A percentile compares a stretch with the other conserved stretches of the same genome.
Evolutionary conservation across 2,888 invertebrate genomes (phyloP).

Genomic region (Yponomeuta sedellus): DNA sequence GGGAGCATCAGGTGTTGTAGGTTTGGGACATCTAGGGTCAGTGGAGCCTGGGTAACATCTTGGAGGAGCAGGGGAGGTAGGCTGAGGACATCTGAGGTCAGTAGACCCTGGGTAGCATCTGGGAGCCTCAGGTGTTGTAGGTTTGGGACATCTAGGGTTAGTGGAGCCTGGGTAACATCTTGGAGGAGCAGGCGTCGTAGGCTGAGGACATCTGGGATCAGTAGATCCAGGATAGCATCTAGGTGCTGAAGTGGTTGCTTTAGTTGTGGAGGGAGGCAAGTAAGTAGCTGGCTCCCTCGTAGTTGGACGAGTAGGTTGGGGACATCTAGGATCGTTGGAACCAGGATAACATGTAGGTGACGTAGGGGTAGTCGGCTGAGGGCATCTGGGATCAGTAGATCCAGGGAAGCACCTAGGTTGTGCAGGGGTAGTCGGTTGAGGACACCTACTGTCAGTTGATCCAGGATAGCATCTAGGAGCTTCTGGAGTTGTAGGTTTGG

Average conservation of each 20-base stretch:
- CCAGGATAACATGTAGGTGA: slow-evolving; percentile 23
- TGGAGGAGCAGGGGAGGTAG: slow-evolving; percentile 30
- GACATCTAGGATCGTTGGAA: slow-evolving; percentile 31
- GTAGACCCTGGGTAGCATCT: slow-evolving; percentile 32
- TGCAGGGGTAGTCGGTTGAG: slow-evolving; percentile 28
- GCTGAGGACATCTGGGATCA: slow-evolving; percentile 34
- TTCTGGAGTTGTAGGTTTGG: slow-evolving; percentile 35
- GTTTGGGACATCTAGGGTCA: slow-evolving; percentile 35
- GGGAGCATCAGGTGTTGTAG: slow-evolving; percentile 35
- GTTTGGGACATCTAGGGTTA: slow-evolving; percentile 42
- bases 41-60: slow-evolving; percentile 33
- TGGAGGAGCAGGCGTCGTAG: slow-evolving; percentile 29
- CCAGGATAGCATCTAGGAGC: slow-evolving; percentile 37
- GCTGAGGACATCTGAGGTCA: slow-evolving; percentile 40
- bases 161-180: slow-evolving; percentile 33
- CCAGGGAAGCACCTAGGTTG: slow-evolving; percentile 42
- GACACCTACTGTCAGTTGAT: slow-evolving; percentile 36
- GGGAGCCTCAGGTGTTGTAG: slow-evolving; percentile 29
- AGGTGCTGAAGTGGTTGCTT: slow-evolving; percentile 28
- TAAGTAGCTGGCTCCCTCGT: slow-evolving; percentile 24
- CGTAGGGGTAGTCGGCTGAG: slow-evolving; percentile 24
- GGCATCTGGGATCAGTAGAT: slow-evolving; percentile 30
- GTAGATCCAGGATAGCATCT: slow-evolving; percentile 32
- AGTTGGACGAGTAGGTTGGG: slow-evolving; percentile 21
- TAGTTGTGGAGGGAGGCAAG: slow-evolving; percentile 24